phyloP scores from a whole-genome alignment of 1,140 invertebrate genomes.

The Rhysida immarginata region DNA sequence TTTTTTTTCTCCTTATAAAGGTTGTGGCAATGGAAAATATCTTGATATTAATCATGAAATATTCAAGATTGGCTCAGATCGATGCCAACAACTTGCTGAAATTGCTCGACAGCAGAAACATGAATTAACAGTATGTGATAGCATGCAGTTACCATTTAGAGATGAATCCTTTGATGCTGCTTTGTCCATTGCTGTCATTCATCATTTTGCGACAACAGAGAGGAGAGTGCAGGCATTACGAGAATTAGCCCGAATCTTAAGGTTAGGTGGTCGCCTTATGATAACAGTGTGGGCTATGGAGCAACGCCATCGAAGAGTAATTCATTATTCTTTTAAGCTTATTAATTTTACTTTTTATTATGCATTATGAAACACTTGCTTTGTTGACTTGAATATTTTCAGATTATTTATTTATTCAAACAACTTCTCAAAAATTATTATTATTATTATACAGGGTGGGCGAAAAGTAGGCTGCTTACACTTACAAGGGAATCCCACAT shows the following conservation, averaged over 20 bases:
- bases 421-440: no score
- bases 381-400: no score
- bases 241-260: constrained; percentile 70
- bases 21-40: constrained; percentile 88
- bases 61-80: constrained; percentile 72
- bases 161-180: constrained; percentile 89
- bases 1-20: constrained; percentile 32
- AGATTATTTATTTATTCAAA: no score
- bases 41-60: constrained; percentile 68
- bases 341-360: no score
- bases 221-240: constrained; percentile 67
- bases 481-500: no score
- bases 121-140: constrained; percentile 76
- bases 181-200: constrained; percentile 83
- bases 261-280: constrained; percentile 78
- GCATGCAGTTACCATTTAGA: constrained; percentile 72
- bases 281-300: constrained; percentile 96
- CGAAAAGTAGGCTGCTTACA: no score
- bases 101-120: constrained; percentile 60
- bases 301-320: constrained; percentile 66
- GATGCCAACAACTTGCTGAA: constrained; percentile 60
- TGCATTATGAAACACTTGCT: no score
- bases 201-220: constrained; percentile 79
- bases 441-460: no score
- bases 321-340: no score